phyloP scores from a whole-genome alignment of 2,113 vertebrate genomes.

The Picathartes gymnocephalus region DNA sequence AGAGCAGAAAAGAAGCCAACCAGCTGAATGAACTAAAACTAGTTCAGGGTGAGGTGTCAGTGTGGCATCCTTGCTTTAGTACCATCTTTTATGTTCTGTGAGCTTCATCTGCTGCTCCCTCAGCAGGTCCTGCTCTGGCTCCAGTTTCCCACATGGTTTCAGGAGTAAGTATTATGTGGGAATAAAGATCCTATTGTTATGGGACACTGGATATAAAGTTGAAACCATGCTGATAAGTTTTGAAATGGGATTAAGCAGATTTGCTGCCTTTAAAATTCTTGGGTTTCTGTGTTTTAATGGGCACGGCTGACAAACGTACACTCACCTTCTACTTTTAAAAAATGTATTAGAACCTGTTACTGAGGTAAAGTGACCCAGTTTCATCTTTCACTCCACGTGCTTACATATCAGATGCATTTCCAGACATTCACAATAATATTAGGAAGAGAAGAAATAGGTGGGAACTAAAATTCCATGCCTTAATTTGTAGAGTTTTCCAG shows the following conservation, averaged over 20 bases:
- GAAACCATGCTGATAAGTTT: neutral
- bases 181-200: neutral
- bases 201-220: neutral
- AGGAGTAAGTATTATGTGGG: neutral
- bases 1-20: neutral
- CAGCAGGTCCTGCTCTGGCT: slow-evolving; percentile 5
- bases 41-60: neutral
- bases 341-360: neutral
- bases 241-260: neutral
- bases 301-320: neutral
- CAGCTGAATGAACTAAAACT: neutral
- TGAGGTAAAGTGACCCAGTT: neutral
- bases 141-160: neutral
- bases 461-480: neutral
- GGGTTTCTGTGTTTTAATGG: neutral
- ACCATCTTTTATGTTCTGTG: neutral
- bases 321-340: neutral
- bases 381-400: neutral
- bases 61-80: neutral
- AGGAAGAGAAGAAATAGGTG: neutral
- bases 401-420: neutral
- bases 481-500: neutral
- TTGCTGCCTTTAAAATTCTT: neutral
- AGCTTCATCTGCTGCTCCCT: neutral
- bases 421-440: neutral